Evolutionary conservation across 1,140 invertebrate genomes (phyloP), one percentile per base, ranked within the genome.

Genomic region (Nebria ingens): DNA sequence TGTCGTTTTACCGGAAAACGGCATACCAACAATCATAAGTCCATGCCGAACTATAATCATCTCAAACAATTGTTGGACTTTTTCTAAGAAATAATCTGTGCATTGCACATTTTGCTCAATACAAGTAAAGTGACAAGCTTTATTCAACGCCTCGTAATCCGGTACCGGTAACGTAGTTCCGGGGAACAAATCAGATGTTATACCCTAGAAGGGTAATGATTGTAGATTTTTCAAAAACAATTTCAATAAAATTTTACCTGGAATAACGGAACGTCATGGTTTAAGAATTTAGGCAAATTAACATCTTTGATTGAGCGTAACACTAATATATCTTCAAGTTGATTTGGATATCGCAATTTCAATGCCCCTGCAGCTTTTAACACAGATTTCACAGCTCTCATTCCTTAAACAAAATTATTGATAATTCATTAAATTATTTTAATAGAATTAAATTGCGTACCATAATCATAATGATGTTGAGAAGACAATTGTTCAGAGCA

Each of bases 381-480:
- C 1, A 97, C 91, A 0, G 90, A 89, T 68, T 93, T 94, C 0
- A 93, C 89, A 15, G 88, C 88, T 60, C 88, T 77, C 87, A 91
- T 91, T 19, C 84, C 80, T 82, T 53, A 38, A 59, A 62, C 51
- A 23, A 34, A 17, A 54, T 53, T 58, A 56, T 42, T 13, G 21
- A n/a, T 11, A 57, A 23, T 53, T 21, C 23, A 15, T 38, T 6
- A 2, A 38, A 54, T 23, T 20, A 2, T 38, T 15, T 54, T 2
- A n/a, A 1, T 54, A 9, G 2, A 6, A 3, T 9, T 29, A 11
- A 29, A 25, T 20, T 22, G 19, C 12, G 76, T 77, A 79, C 91
- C 93, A 65, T 97, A 97, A 79, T 98, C 94, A 67, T 98, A 98
- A 76, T 98, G 94, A 68, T 84, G 85, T 70, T 97, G 93, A 9